These are phyloP conservation scores for Amiota mariae DNA, from an alignment of 2,888 invertebrate genomes.

Conservation along the genomic window DNA sequence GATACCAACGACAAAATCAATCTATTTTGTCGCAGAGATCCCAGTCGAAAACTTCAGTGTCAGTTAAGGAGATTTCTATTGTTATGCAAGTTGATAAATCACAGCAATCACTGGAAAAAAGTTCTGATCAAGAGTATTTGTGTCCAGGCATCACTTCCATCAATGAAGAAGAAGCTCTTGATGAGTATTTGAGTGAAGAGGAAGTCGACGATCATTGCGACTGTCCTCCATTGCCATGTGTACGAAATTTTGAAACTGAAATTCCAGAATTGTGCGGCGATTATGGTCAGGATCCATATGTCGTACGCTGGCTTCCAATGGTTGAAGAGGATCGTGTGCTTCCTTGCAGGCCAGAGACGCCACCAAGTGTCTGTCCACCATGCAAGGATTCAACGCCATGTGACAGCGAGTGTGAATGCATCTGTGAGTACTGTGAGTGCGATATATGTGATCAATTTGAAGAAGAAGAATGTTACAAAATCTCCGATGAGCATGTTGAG, in stretches of 20 bases:
- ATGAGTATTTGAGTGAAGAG: not conserved
- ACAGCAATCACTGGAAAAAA: not conserved
- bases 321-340: constrained; percentile 45
- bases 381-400: constrained; percentile 48
- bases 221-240: constrained; percentile 54
- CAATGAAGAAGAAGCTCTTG: not conserved
- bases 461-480: constrained; percentile 46
- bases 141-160: not conserved
- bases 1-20: not conserved
- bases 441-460: constrained; percentile 24
- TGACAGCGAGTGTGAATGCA: constrained; percentile 53
- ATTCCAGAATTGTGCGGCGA: constrained; percentile 55
- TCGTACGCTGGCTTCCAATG: constrained; percentile 60
- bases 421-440: constrained; percentile 50
- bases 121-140: not conserved
- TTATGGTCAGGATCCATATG: constrained; percentile 63
- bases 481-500: constrained; percentile 49
- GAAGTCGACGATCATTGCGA: constrained; percentile 41
- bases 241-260: constrained; percentile 37
- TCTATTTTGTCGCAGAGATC: not conserved
- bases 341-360: constrained; percentile 40
- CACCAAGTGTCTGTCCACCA: constrained; percentile 52
- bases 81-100: not conserved
- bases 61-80: not conserved
- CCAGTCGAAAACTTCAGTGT: not conserved